Percentiles rank a stretch among this genome's conserved stretches.
These are phyloP conservation scores for Pseudopleuronectes americanus DNA, from an alignment of 2,797 vertebrate species.

Conservation along the genomic window DNA sequence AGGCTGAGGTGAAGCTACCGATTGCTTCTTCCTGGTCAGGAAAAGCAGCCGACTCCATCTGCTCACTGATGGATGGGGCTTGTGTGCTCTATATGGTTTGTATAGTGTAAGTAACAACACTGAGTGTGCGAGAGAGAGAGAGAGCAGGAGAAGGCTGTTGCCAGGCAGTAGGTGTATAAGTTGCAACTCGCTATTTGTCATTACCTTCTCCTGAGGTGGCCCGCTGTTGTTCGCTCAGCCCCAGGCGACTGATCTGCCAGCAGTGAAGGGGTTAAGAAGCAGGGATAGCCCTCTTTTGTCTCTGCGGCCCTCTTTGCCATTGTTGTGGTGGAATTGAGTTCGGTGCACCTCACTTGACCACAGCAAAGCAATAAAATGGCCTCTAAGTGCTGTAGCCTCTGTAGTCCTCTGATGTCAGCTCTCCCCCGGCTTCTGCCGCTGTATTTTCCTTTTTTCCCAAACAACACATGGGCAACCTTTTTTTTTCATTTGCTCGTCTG, in stretches of 20 bases:
- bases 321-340: constrained; percentile 87
- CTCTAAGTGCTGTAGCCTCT: constrained; percentile 83
- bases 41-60: constrained; percentile 46
- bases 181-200: constrained; percentile 50
- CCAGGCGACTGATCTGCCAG: constrained; percentile 65
- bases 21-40: constrained; percentile 57
- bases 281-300: constrained; percentile 87
- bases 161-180: constrained; percentile 28
- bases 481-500: constrained; percentile 10
- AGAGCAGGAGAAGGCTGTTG: background rate
- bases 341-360: constrained; percentile 89
- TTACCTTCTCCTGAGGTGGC: constrained; percentile 56
- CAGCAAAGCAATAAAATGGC: constrained; percentile 88
- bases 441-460: constrained; percentile 52
- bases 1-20: constrained; percentile 60
- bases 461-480: constrained; percentile 26
- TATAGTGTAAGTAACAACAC: background rate
- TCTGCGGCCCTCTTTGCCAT: constrained; percentile 85
- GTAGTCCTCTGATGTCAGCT: constrained; percentile 79
- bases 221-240: constrained; percentile 46
- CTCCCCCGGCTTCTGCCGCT: constrained; percentile 66
- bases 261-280: constrained; percentile 85
- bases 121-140: background rate
- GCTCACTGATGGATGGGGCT: constrained; percentile 31
- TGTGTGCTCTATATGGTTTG: constrained; percentile 23